Evolutionary conservation across 2,888 invertebrate species (phyloP).

Genomic region (Dromius quadrimaculatus): DNA sequence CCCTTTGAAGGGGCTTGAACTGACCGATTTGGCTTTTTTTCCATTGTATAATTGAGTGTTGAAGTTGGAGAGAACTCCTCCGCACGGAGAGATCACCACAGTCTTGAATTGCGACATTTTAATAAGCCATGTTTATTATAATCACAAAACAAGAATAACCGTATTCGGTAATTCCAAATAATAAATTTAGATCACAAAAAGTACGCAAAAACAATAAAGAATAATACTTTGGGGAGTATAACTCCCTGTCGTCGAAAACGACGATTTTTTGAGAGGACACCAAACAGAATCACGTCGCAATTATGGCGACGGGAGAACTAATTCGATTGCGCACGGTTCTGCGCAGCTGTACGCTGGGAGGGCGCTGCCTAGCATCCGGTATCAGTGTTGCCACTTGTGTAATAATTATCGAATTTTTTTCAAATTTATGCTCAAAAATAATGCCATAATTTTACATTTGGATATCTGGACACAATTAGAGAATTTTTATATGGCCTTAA

Average conservation of each 20-base stretch:
- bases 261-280: conserved; percentile 70
- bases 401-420: no score
- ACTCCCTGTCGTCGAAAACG: conserved; percentile 78
- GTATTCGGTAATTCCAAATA: conserved; percentile 13
- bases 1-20: conserved; percentile 79
- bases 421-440: no score
- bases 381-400: no score
- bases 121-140: conserved; percentile 83
- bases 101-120: conserved; percentile 82
- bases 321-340: conserved; percentile 54
- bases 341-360: no score
- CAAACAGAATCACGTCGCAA: conserved; percentile 73
- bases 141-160: conserved; percentile 70
- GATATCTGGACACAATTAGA: no score
- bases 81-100: conserved; percentile 79
- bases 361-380: no score
- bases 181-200: conserved; percentile 57
- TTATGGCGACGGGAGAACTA: conserved; percentile 76
- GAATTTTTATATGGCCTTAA: no score
- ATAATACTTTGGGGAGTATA: conserved; percentile 71
- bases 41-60: conserved; percentile 77
- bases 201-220: conserved; percentile 63
- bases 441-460: no score
- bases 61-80: conserved; percentile 75
- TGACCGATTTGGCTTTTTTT: conserved; percentile 81